These are phyloP conservation scores for Notarius quadriscutis DNA, from an alignment of 2,113 vertebrate genomes.

Conservation along the genomic window DNA sequence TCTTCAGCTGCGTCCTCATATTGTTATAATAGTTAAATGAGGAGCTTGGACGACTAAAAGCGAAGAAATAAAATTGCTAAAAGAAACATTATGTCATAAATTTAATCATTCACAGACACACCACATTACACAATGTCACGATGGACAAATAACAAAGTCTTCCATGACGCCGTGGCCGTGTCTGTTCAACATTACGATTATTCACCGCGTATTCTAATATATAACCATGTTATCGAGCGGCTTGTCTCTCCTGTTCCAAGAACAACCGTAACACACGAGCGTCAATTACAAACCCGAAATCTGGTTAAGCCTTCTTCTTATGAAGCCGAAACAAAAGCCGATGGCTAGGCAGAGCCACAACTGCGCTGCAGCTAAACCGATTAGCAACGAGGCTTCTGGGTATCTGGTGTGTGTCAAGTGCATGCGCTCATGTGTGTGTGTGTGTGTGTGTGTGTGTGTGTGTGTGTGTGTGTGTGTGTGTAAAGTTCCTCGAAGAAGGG, in stretches of 20 bases:
- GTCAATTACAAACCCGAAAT: slow-evolving; percentile 76
- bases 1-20: neutral
- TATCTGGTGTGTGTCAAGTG: slow-evolving; percentile 84
- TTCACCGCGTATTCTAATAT: slow-evolving; percentile 33
- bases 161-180: slow-evolving; percentile 20
- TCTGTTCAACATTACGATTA: slow-evolving; percentile 55
- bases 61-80: slow-evolving; percentile 47
- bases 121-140: slow-evolving; percentile 28
- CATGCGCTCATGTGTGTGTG: slow-evolving; percentile 72
- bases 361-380: slow-evolving; percentile 79
- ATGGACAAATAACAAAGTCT: slow-evolving; percentile 50
- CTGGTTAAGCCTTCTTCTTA: slow-evolving; percentile 69
- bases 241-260: slow-evolving; percentile 54
- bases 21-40: slow-evolving; percentile 17
- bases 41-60: slow-evolving; percentile 1
- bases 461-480: slow-evolving; percentile 61
- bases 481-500: neutral
- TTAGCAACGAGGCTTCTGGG: slow-evolving; percentile 79
- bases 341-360: slow-evolving; percentile 73
- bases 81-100: slow-evolving; percentile 53
- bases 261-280: slow-evolving; percentile 48
- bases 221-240: slow-evolving; percentile 55
- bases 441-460: slow-evolving; percentile 60
- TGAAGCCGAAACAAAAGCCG: slow-evolving; percentile 72
- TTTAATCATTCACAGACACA: slow-evolving; percentile 49